Evolutionary conservation across 2,113 vertebrate genomes (phyloP), one percentile per base, ranked within the genome.

Genomic region (Solenodon paradoxus): DNA sequence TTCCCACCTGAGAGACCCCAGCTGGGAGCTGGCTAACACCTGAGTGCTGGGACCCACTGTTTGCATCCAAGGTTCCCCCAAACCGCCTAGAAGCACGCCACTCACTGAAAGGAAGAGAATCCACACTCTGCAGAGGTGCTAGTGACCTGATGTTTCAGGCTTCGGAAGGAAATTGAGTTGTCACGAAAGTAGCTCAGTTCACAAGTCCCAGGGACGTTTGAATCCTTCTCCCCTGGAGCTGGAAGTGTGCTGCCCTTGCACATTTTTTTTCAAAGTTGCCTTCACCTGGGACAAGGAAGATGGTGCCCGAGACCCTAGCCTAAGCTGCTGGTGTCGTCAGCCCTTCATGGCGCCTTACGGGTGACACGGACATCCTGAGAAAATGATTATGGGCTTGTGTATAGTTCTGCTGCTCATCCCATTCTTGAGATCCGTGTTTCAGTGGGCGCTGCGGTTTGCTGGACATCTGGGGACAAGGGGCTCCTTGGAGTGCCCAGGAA

Each of bases 61-160:
- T 42, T 9, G 51, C 3, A 1, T 40, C 45, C 20, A 40, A 53
- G 19, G 17, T 61, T 82, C 15, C n/a, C 10, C 17, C 30, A 4
- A 16, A 72, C 30, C 9, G 0, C 45, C 80, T 2, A 17, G 64
- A 13, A 88, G 49, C 68, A 26, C 40, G 15, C 12, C 22, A 8
- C 22, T 9, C 24, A 40, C n/a, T 19, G 0, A 38, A 45, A 71
- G 75, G 32, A 42, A 12, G 38, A 35, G 47, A 57, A 17, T n/a
- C 11, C 7, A 1, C 24, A 0, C 3, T 12, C 17, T 17, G 1
- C 20, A 7, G 16, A 0, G 1, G 15, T 40, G 42, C 30, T 9
- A 9, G 45, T 12, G 22, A 45, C 22, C 28, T 71, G 5, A 0
- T 1, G 57, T 55, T 69, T 89, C 77, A 6, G 15, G 2, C 59